phyloP scores from a whole-genome alignment of 2,113 vertebrate species.

The Patagioenas fasciata region DNA sequence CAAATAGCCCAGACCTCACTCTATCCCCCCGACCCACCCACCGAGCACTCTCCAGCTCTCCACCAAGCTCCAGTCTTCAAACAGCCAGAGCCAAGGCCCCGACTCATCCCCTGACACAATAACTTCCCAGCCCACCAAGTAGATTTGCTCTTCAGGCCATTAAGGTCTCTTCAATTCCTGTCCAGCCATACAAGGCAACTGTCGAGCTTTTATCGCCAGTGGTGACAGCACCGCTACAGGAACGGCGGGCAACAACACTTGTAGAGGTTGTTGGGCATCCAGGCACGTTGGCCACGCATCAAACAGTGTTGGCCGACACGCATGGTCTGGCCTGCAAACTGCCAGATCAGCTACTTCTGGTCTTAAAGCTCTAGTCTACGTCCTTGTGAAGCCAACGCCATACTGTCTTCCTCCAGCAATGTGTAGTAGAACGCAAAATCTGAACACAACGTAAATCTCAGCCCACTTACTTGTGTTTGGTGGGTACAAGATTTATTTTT shows the following conservation, averaged over 20 bases:
- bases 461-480: no score
- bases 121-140: neutral
- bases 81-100: neutral
- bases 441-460: neutral
- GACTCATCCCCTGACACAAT: neutral
- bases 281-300: neutral
- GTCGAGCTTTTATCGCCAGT: neutral
- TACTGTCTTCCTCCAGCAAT: neutral
- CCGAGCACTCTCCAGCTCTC: neutral
- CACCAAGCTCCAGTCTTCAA: fast-evolving
- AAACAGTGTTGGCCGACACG: neutral
- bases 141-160: neutral
- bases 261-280: neutral
- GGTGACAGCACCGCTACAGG: neutral
- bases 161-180: neutral
- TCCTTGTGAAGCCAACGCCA: neutral
- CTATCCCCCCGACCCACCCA: fast-evolving
- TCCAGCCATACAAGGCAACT: neutral
- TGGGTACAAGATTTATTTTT: neutral
- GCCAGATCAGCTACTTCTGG: neutral
- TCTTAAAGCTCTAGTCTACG: neutral
- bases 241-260: neutral
- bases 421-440: neutral
- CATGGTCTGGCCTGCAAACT: neutral
- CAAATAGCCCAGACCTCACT: neutral